Evolutionary conservation across 1,140 invertebrate genomes (phyloP).

Genomic region (Mesaphorura yosii): DNA sequence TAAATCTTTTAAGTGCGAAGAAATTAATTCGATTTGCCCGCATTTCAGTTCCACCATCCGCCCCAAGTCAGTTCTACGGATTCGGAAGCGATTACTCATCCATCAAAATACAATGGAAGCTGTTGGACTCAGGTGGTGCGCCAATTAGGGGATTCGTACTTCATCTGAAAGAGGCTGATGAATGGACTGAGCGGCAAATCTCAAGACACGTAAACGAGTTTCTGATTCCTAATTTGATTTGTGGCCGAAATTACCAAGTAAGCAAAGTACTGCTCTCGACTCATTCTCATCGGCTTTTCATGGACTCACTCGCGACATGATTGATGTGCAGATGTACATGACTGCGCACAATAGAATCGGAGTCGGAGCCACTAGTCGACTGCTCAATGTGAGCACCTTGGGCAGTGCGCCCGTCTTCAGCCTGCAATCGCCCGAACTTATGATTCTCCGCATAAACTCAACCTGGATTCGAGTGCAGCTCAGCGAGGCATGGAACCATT

Average conservation of each 20-base stretch:
- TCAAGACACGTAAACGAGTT: slow-evolving; percentile 51
- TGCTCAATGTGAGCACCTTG: slow-evolving; percentile 56
- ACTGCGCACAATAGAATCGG: slow-evolving; percentile 61
- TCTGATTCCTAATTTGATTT: slow-evolving; percentile 38
- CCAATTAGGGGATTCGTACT: slow-evolving; percentile 53
- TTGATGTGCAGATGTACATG: slow-evolving; percentile 55
- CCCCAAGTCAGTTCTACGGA: slow-evolving; percentile 59
- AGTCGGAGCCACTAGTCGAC: slow-evolving; percentile 53
- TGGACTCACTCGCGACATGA: too few relatives aligned
- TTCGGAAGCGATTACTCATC: slow-evolving; percentile 57
- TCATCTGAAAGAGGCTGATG: slow-evolving; percentile 53
- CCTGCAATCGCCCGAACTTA: slow-evolving; percentile 46
- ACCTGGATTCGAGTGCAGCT: slow-evolving; percentile 58
- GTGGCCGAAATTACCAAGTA: background rate
- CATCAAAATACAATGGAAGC: slow-evolving; percentile 57
- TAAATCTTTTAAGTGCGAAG: too few relatives aligned
- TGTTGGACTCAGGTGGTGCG: slow-evolving; percentile 54
- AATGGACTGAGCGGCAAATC: slow-evolving; percentile 50
- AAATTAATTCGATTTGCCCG: too few relatives aligned
- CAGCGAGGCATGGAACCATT: slow-evolving; percentile 64
- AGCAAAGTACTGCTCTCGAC: too few relatives aligned
- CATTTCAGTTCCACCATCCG: slow-evolving; percentile 48
- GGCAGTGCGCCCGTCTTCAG: slow-evolving; percentile 58
- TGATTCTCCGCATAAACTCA: slow-evolving; percentile 48
- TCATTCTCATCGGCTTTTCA: too few relatives aligned